Evolutionary conservation across 2,888 invertebrate genomes (phyloP).

Genomic region (Apoderus coryli): DNA sequence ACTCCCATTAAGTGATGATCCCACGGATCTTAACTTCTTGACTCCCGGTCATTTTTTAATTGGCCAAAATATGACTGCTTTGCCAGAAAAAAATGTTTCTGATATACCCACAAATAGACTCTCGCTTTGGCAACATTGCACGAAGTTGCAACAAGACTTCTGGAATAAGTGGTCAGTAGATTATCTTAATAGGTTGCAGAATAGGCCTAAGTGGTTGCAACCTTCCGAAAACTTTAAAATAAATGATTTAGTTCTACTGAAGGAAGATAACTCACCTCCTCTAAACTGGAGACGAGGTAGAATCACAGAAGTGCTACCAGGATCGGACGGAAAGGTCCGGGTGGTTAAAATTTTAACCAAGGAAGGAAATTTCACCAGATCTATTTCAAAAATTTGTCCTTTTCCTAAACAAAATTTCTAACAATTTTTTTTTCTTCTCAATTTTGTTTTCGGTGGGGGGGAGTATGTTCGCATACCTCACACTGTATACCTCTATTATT

Average conservation of each 20-base stretch:
- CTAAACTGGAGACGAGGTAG: conserved; percentile 1
- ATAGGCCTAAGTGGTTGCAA: background rate
- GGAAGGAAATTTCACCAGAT: background rate
- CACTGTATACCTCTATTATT: no score
- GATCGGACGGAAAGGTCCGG: background rate
- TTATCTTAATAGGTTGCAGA: conserved; percentile 2
- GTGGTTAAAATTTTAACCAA: background rate
- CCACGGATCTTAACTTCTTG: background rate
- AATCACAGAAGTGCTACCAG: background rate
- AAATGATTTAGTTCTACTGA: background rate
- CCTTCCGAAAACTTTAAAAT: background rate
- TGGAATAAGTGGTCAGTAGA: background rate
- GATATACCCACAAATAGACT: background rate
- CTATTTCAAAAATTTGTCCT: background rate
- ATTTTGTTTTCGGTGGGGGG: no score
- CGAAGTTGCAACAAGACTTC: background rate
- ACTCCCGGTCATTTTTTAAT: conserved; percentile 2
- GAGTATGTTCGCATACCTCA: no score
- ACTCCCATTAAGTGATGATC: background rate
- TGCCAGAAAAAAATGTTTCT: background rate
- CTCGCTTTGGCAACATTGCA: background rate
- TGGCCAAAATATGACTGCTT: background rate
- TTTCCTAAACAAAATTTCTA: no score
- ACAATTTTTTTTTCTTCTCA: no score
- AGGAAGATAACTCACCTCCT: background rate